phyloP scores from a whole-genome alignment of 2,797 vertebrate genomes.

The Balearica regulorum region DNA sequence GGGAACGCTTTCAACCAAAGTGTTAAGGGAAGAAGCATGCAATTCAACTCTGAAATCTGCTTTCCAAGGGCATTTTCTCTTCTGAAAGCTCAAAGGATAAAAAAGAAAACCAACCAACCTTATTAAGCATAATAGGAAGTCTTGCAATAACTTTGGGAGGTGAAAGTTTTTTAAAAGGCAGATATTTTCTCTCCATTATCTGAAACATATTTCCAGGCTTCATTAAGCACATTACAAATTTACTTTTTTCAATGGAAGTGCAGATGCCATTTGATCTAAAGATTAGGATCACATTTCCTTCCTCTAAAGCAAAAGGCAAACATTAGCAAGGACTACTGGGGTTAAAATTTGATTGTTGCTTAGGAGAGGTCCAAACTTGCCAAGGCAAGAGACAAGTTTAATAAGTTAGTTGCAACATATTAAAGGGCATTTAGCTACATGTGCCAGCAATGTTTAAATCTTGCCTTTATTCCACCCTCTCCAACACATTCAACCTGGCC shows the following conservation, averaged over 20 bases:
- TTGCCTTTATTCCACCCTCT: not conserved
- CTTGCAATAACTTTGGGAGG: not conserved
- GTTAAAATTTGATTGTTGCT: not conserved
- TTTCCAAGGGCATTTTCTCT: not conserved
- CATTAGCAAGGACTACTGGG: not conserved
- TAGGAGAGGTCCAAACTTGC: not conserved
- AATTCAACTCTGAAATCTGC: not conserved
- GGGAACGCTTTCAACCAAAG: not conserved
- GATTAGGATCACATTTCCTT: conserved; percentile 7
- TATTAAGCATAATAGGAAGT: not conserved
- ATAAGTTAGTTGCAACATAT: not conserved
- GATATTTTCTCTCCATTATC: not conserved
- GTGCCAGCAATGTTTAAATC: not conserved
- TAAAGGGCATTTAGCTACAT: not conserved
- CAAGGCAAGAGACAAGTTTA: not conserved
- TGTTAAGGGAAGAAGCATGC: not conserved
- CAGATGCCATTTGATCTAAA: not conserved
- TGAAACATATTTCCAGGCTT: not conserved
- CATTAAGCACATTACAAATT: not conserved
- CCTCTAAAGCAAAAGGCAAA: conserved; percentile 13
- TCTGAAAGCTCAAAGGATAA: not conserved
- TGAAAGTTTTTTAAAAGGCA: not conserved
- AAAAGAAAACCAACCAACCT: not conserved
- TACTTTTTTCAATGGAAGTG: not conserved
- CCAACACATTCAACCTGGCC: not conserved